Evolutionary conservation across 2,113 vertebrate genomes (phyloP).

Genomic region (Dendrocopos noguchii): DNA sequence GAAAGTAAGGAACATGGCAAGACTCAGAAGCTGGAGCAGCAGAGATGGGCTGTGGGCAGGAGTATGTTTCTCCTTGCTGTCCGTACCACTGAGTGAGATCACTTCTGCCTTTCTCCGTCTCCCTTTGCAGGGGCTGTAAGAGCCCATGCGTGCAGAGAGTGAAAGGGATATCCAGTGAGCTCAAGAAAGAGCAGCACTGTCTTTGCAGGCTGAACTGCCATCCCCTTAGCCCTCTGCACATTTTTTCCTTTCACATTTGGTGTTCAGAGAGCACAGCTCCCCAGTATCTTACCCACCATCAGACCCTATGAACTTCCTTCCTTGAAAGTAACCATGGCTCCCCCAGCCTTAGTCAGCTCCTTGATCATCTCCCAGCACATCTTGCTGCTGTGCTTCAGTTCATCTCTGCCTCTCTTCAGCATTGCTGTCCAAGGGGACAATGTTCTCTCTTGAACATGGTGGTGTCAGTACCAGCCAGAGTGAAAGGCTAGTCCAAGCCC

Average conservation of each 20-base stretch:
- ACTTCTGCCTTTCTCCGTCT: background rate
- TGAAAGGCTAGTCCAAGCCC: background rate
- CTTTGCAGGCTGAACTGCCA: rapidly evolving
- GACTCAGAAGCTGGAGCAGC: background rate
- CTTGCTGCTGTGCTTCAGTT: background rate
- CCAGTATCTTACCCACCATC: background rate
- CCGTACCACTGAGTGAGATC: background rate
- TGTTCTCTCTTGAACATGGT: rapidly evolving
- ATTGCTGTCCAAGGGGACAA: background rate
- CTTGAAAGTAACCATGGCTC: background rate
- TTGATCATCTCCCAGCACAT: background rate
- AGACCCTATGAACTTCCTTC: background rate
- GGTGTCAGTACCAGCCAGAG: background rate
- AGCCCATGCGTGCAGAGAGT: rapidly evolving
- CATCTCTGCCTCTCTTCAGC: background rate
- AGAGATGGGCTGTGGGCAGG: background rate
- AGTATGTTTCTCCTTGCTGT: background rate
- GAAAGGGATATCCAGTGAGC: background rate
- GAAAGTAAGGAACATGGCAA: rapidly evolving
- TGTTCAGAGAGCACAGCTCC: background rate
- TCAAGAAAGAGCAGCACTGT: background rate
- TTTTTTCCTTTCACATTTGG: background rate
- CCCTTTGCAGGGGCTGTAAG: background rate
- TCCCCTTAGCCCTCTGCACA: background rate
- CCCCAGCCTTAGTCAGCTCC: background rate